Percentiles rank a stretch among this genome's conserved stretches.
phyloP scores from a whole-genome alignment of 30 jellyfish, hydroid and myxozoan species.

The Clytia hemisphaerica region DNA sequence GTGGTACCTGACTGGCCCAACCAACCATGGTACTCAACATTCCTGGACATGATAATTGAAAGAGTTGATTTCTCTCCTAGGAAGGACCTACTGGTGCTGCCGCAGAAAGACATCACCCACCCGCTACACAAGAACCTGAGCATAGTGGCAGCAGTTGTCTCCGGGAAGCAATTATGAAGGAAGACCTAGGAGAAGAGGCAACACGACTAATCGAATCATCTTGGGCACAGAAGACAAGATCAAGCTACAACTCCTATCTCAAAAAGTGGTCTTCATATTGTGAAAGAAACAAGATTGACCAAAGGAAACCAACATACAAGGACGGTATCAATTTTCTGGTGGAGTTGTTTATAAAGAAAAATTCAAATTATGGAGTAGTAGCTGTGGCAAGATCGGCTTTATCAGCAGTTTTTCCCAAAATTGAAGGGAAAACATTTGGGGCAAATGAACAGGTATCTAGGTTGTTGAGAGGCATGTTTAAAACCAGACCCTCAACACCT shows the following conservation, averaged over 20 bases:
- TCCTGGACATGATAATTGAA: neutral
- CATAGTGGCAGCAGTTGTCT: constrained; percentile 18
- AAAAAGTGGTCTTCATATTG: constrained; percentile 12
- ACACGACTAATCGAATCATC: neutral
- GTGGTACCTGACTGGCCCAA: constrained; percentile 48
- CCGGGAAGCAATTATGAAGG: neutral
- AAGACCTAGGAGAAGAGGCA: neutral
- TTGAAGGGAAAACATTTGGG: constrained; percentile 29
- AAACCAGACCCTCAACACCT: constrained; percentile 33
- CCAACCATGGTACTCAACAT: constrained; percentile 24
- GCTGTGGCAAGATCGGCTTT: constrained; percentile 34
- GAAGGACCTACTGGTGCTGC: constrained; percentile 26
- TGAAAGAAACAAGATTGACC: constrained; percentile 3
- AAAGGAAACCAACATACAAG: constrained; percentile 4
- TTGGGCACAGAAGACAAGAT: neutral
- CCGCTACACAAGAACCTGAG: constrained; percentile 22
- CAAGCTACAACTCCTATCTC: neutral
- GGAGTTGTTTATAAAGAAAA: neutral
- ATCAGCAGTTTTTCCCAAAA: constrained; percentile 9
- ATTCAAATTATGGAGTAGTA: constrained; percentile 1
- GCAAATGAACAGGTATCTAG: constrained; percentile 3
- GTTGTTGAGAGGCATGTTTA: constrained; percentile 31
- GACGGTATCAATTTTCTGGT: constrained; percentile 11
- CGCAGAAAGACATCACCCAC: constrained; percentile 14
- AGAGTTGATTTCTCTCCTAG: constrained; percentile 32